Evolutionary conservation across 2,888 invertebrate species (phyloP).

Genomic region (Emesis furor): DNA sequence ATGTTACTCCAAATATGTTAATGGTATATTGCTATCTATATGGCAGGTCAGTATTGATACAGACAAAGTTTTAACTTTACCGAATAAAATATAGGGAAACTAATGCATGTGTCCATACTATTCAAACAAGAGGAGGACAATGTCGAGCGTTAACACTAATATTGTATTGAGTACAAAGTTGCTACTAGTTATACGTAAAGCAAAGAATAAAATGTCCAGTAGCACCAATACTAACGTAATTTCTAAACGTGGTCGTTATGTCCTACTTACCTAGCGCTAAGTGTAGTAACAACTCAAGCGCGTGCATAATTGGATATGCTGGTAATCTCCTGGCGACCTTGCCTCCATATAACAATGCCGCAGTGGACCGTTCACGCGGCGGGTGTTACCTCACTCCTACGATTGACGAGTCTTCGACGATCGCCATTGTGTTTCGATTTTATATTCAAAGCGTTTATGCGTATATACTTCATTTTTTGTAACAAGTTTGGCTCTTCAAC

Average conservation of each 20-base stretch:
- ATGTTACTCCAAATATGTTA: too few relatives aligned
- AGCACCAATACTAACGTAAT: not conserved
- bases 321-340: conserved; percentile 87
- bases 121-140: too few relatives aligned
- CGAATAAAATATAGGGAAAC: too few relatives aligned
- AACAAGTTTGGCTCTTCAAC: too few relatives aligned
- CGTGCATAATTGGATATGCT: conserved; percentile 88
- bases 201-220: not conserved
- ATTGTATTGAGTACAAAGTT: too few relatives aligned
- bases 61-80: too few relatives aligned
- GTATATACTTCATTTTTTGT: too few relatives aligned
- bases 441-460: too few relatives aligned
- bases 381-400: conserved; percentile 51
- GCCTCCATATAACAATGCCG: conserved; percentile 78
- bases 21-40: too few relatives aligned
- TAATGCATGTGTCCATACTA: too few relatives aligned
- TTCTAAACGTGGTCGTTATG: conserved; percentile 22
- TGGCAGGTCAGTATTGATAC: too few relatives aligned
- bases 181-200: not conserved
- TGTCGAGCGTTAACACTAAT: too few relatives aligned
- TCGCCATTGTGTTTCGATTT: not conserved
- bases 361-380: conserved; percentile 69
- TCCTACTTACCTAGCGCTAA: conserved; percentile 50
- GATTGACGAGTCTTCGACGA: conserved; percentile 50
- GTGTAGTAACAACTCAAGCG: conserved; percentile 83